Percentiles rank a stretch among this genome's conserved stretches.
phyloP scores from a whole-genome alignment of 2,888 invertebrate genomes.

The Agonopterix alstromeriana region DNA sequence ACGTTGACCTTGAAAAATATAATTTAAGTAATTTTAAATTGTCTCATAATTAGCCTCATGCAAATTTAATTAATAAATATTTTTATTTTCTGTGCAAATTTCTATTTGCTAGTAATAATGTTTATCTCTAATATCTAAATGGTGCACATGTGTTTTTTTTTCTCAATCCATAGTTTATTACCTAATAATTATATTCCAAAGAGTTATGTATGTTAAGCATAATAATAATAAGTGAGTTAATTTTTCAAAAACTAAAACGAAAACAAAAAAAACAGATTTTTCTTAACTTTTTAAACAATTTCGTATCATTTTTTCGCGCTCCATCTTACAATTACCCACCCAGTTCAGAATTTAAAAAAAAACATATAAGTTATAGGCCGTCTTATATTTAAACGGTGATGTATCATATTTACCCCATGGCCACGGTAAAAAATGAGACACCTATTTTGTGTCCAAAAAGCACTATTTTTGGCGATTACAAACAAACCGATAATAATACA shows the following conservation, averaged over 20 bases:
- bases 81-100: not conserved
- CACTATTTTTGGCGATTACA: no score
- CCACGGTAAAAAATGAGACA: not conserved
- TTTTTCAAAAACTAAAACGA: not conserved
- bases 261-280: not conserved
- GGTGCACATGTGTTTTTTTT: not conserved
- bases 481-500: no score
- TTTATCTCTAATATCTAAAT: not conserved
- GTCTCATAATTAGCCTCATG: not conserved
- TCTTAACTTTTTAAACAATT: not conserved
- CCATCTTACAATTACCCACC: not conserved
- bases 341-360: not conserved
- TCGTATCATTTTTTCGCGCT: slow-evolving; percentile 1
- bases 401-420: slow-evolving; percentile 1
- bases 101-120: not conserved
- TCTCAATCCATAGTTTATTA: not conserved
- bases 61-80: not conserved
- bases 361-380: not conserved
- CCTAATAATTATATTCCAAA: not conserved
- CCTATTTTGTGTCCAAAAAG: no score
- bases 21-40: not conserved
- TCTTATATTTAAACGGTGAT: slow-evolving; percentile 1
- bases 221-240: not conserved
- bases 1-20: not conserved
- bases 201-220: not conserved